Conservation (phyloP, 1,140 invertebrate species). For the Euwallacea similis region DNA sequence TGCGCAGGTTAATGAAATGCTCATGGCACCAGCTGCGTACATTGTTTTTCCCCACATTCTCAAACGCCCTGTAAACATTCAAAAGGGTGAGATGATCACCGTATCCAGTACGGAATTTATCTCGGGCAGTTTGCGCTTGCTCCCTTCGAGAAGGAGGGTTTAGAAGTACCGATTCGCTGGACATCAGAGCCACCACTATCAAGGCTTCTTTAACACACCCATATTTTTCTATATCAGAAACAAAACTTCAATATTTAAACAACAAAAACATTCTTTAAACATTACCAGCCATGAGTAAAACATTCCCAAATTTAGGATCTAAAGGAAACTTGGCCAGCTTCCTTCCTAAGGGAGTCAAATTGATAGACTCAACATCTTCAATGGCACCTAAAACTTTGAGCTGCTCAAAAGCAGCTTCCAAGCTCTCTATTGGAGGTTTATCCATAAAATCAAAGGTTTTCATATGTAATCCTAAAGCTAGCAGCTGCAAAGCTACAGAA, state of each 20-base stretch:
- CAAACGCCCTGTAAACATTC: slow-evolving; percentile 84
- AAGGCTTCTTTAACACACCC: slow-evolving; percentile 83
- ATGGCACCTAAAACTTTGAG: slow-evolving; percentile 77
- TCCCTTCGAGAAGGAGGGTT: slow-evolving; percentile 64
- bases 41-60: slow-evolving; percentile 73
- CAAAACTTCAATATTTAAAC: not conserved
- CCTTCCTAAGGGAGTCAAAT: slow-evolving; percentile 78
- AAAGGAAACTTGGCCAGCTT: slow-evolving; percentile 91
- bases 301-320: slow-evolving; percentile 87
- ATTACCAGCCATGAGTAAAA: slow-evolving; percentile 69
- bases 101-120: slow-evolving; percentile 82
- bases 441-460: slow-evolving; percentile 90
- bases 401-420: slow-evolving; percentile 69
- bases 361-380: slow-evolving; percentile 56
- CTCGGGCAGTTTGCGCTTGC: slow-evolving; percentile 66
- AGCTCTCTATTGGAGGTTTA: slow-evolving; percentile 72
- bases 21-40: slow-evolving; percentile 83
- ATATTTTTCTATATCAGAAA: slow-evolving; percentile 59
- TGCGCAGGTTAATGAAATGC: slow-evolving; percentile 85
- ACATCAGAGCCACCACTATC: slow-evolving; percentile 62
- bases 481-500: slow-evolving; percentile 66
- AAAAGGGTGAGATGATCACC: slow-evolving; percentile 93
- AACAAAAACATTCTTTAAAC: not conserved
- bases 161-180: slow-evolving; percentile 63
- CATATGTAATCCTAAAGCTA: slow-evolving; percentile 82